Base-by-base conservation (phyloP, 2,113 vertebrate species). In the Lucifuga dentata region DNA sequence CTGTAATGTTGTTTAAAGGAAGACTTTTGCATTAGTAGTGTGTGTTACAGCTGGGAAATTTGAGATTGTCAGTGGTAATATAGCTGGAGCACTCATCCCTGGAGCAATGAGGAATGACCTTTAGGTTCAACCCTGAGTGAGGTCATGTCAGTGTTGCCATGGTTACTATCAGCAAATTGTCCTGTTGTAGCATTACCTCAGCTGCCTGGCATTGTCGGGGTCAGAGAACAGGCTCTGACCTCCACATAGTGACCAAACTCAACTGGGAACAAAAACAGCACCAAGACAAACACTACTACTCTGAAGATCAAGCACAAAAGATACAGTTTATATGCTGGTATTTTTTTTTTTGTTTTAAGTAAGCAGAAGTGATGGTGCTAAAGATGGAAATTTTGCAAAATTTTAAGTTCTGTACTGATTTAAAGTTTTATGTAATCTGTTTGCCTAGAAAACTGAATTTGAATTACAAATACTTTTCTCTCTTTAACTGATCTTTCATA, bases 111-210 rank as follows among this genome's bases (percentile, higher is more conserved):
- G 69, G 44, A 76, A 62, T 80, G 89, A 92, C 91, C 93, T 92
- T 92, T 92, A 92, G 92, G 92, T 90, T 85, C 87, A 87, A 88
- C 87, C 86, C 81, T 70, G 76, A 87, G 88, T 88, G 90, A 93
- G 93, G 92, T 93, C 90, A 88, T 85, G 83, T 80, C 79, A 85
- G 63, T 55, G 90, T 93, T 90, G 73, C 90, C 86, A 91, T 94
- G 73, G 88, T 75, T 77, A 94, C 91, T 91, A 93, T 93, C 93
- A 85, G 86, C 67, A 65, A 81, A 81, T 85, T 84, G 83, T 73
- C 60, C 77, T 70, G 79, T 66, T 76, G 86, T 78, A 63, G 81
- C 90, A 92, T 93, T 93, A 93, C 92, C 90, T 93, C 92, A 93
- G 85, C 88, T 81, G 85, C 85, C 86, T 90, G 90, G 92, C 86